Base-by-base conservation (phyloP, 2,797 vertebrate genomes). In the Chaunax sp. region DNA sequence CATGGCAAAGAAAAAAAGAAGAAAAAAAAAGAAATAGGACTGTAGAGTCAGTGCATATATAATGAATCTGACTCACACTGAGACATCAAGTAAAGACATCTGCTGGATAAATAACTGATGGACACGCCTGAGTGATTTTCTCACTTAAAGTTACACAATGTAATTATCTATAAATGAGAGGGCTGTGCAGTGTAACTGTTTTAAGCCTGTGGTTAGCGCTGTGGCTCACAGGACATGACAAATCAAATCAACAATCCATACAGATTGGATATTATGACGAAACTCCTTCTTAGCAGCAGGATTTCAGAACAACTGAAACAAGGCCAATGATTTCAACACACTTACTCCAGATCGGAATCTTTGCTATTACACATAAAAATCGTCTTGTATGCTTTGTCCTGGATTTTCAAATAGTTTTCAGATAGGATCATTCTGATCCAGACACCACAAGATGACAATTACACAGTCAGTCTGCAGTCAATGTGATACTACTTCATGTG, bases 161-260 rank as follows among this genome's bases (percentile, higher is more conserved):
- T 18, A 44, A 64, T 72, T 47, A 70, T 43, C 6, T 19, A 20
- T 56, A 12, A 60, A 41, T 58, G 11, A 35, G 35, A 57, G 37
- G 44, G 8, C 50, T 35, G 20, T 46, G 38, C 51, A 56, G 58
- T 2, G 6, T 33, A 22, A 61, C 25, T 16, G 18, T 26, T 35
- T 44, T 28, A 54, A 37, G 10, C 6, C 3, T 2, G 15, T 9
- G 5, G n/a, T 49, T 12, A 43, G 25, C 11, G 11, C 19, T 10
- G 40, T 37, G 38, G 26, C 35, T 50, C 26, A 37, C 15, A 54
- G 10, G 28, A 49, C 38, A 20, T 12, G 35, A 37, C n/a, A 30
- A 47, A 54, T 47, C 28, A 52, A 38, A 9, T 3, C 3, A 54
- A 33, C 8, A 3, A 28, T 30, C 12, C 14, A n/a, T 38, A 4